Evolutionary conservation across 37 sponge, comb jelly and placozoan species (phyloP).

Genomic region (Crambe crambe): DNA sequence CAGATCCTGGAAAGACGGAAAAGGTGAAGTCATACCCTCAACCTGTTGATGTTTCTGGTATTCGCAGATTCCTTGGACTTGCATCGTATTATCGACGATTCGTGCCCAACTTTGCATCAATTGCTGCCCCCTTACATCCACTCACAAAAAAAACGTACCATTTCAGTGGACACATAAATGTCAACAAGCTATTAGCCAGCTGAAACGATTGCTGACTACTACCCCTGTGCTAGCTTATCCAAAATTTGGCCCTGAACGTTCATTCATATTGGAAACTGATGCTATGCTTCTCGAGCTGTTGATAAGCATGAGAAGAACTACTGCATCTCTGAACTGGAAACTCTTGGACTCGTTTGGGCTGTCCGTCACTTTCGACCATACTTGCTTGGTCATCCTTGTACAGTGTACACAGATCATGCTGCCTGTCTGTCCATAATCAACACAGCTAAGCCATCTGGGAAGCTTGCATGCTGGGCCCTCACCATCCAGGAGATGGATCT

Average conservation of each 20-base stretch:
- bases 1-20: conserved; percentile 38
- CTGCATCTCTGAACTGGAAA: too few species aligned
- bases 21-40: conserved; percentile 20
- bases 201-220: conserved; percentile 37
- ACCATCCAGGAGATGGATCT: too few species aligned
- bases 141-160: too few species aligned
- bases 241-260: conserved; percentile 8
- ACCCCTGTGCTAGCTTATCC: conserved; percentile 55
- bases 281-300: conserved; percentile 46
- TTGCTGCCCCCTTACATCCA: too few species aligned
- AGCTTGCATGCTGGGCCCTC: conserved; percentile 53
- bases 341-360: too few species aligned
- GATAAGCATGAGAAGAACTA: too few species aligned
- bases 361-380: too few species aligned
- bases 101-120: conserved; percentile 33
- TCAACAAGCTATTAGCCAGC: conserved; percentile 41
- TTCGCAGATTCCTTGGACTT: conserved; percentile 39
- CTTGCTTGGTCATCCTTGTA: too few species aligned
- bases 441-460: conserved; percentile 24
- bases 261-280: conserved; percentile 63
- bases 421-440: conserved; percentile 46
- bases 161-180: conserved; percentile 45
- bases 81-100: conserved; percentile 46
- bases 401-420: too few species aligned
- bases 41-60: conserved; percentile 35